Conservation (phyloP, 2,113 vertebrate genomes). For the Grantiella picta region DNA sequence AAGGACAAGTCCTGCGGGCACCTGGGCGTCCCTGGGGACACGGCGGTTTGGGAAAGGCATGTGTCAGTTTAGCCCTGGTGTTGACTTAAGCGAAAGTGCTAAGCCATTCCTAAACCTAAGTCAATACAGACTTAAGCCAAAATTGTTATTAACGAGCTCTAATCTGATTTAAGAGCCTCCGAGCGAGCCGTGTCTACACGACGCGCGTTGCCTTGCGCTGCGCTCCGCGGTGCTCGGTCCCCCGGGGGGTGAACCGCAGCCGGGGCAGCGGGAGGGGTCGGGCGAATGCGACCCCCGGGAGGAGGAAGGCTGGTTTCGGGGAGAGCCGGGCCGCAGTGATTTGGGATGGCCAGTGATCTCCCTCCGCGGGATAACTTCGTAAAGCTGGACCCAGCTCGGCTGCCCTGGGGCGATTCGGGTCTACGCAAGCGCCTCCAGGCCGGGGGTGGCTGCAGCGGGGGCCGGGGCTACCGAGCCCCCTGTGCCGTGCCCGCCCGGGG, state of each 20-base stretch:
- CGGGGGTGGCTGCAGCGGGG: not conserved
- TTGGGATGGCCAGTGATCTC: not conserved
- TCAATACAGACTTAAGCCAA: slow-evolving; percentile 65
- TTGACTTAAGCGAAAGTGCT: slow-evolving; percentile 60
- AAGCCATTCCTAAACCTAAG: slow-evolving; percentile 64
- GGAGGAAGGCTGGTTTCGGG: not conserved
- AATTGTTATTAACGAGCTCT: slow-evolving; percentile 61
- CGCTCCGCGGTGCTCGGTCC: not conserved
- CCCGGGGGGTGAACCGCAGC: not conserved
- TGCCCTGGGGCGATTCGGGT: not conserved
- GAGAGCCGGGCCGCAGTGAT: not conserved
- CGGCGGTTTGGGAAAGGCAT: not conserved
- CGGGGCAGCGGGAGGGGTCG: not conserved
- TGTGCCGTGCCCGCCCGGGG: not conserved
- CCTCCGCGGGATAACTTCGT: not conserved
- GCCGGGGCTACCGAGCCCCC: not conserved
- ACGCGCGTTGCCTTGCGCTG: not conserved
- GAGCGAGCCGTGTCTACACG: not conserved
- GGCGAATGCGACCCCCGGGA: not conserved
- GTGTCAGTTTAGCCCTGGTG: slow-evolving; percentile 25
- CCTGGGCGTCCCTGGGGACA: not conserved
- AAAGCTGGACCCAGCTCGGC: not conserved
- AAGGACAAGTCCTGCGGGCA: not conserved
- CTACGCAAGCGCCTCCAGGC: not conserved
- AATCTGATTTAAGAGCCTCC: slow-evolving; percentile 51